phyloP scores from a whole-genome alignment of 2,888 invertebrate genomes.

The Xestia sexstrigata region DNA sequence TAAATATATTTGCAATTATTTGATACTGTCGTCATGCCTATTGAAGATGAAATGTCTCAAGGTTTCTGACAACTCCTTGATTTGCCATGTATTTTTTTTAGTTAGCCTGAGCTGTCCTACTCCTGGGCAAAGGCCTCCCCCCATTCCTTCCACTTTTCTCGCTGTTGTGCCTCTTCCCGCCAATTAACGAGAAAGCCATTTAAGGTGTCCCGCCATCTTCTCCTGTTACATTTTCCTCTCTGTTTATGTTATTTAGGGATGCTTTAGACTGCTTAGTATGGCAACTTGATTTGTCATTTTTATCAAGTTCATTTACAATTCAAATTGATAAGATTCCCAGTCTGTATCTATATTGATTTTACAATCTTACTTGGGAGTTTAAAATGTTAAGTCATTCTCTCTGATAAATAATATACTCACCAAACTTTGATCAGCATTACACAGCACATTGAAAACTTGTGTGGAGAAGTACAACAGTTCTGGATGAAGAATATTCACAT shows the following conservation, averaged over 20 bases:
- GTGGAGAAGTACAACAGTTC: conserved; percentile 85
- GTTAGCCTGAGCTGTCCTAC: no score
- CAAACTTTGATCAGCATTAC: conserved; percentile 78
- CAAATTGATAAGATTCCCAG: not conserved
- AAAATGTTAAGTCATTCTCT: conserved; percentile 12
- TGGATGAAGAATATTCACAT: conserved; percentile 91
- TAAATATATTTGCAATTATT: no score
- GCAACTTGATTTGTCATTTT: not conserved
- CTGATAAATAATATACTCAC: conserved; percentile 71
- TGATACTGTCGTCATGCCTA: no score
- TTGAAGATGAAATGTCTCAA: not conserved
- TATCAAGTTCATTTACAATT: not conserved
- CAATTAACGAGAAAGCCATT: no score
- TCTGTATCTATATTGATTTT: not conserved
- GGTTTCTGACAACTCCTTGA: no score
- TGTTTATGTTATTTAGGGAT: not conserved
- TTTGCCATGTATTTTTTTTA: not conserved
- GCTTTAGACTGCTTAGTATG: not conserved
- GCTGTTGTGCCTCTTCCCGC: no score
- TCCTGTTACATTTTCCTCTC: not conserved
- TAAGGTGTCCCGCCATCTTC: no score
- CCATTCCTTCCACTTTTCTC: no score
- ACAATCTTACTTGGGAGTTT: not conserved
- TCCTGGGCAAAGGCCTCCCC: no score
- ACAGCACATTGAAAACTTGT: conserved; percentile 82